Percentiles rank a stretch among this genome's conserved stretches.
These are phyloP conservation scores for Athripsodes cinereus DNA, from an alignment of 2,888 invertebrate species.

Conservation along the genomic window DNA sequence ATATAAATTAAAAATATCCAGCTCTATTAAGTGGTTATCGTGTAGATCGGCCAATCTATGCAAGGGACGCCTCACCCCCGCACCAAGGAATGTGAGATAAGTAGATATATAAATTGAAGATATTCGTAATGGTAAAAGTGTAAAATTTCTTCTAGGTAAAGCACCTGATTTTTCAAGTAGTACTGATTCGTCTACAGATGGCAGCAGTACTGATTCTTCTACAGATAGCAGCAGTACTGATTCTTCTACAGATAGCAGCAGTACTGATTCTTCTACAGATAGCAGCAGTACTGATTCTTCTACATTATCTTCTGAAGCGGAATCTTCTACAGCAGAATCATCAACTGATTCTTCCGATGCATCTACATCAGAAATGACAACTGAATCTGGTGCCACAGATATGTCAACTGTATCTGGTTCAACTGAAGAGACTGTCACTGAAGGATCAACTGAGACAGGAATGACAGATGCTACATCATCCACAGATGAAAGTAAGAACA, in stretches of 20 bases:
- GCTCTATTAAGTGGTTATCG: too few relatives aligned
- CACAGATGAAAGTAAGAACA: slow-evolving; percentile 1
- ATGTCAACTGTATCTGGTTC: slow-evolving; percentile 8
- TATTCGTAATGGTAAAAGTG: too few relatives aligned
- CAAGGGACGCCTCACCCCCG: too few relatives aligned
- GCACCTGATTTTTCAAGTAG: slow-evolving; percentile 11
- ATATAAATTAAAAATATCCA: too few relatives aligned
- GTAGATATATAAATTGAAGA: too few relatives aligned
- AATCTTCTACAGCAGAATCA: not conserved
- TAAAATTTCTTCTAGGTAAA: not conserved
- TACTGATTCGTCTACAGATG: slow-evolving; percentile 7
- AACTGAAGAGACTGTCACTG: not conserved
- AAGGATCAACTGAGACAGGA: not conserved
- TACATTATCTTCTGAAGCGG: not conserved
- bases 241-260: slow-evolving; percentile 24
- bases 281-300: slow-evolving; percentile 15
- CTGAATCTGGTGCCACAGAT: slow-evolving; percentile 11
- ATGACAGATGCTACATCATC: slow-evolving; percentile 10
- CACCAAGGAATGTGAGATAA: too few relatives aligned
- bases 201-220: slow-evolving; percentile 12
- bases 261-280: slow-evolving; percentile 27
- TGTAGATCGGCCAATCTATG: too few relatives aligned
- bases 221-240: slow-evolving; percentile 23
- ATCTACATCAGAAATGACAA: not conserved
- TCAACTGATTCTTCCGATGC: slow-evolving; percentile 5